Conservation (phyloP, 1,140 invertebrate species). For the Spodoptera litura region DNA sequence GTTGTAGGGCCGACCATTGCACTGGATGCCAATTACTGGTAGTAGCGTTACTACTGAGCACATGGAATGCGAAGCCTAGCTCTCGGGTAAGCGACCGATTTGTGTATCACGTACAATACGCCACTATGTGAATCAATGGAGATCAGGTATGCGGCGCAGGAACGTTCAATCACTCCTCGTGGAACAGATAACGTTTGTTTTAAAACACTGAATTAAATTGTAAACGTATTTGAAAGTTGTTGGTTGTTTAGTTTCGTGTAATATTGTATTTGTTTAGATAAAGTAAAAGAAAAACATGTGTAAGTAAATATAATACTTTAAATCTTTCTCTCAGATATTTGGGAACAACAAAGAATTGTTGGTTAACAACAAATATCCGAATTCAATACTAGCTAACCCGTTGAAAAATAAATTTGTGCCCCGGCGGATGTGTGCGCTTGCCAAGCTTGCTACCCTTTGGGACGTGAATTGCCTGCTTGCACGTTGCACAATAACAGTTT, state of each 20-base stretch:
- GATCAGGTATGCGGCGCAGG: slow-evolving; percentile 34
- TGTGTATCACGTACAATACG: slow-evolving; percentile 53
- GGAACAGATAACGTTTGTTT: slow-evolving; percentile 29
- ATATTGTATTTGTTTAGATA: too few relatives aligned
- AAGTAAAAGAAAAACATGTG: background rate
- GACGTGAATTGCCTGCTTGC: slow-evolving; percentile 39
- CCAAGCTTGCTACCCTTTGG: slow-evolving; percentile 42
- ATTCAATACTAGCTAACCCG: slow-evolving; percentile 44
- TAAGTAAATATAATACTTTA: slow-evolving; percentile 19
- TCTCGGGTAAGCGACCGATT: slow-evolving; percentile 63
- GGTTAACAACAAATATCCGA: slow-evolving; percentile 47
- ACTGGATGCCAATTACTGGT: slow-evolving; percentile 81
- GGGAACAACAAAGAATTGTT: slow-evolving; percentile 40
- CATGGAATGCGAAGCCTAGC: slow-evolving; percentile 67
- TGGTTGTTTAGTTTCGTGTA: too few relatives aligned
- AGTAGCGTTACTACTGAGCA: slow-evolving; percentile 69
- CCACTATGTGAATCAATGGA: slow-evolving; percentile 45
- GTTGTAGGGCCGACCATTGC: slow-evolving; percentile 65
- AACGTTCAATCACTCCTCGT: slow-evolving; percentile 28
- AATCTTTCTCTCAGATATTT: slow-evolving; percentile 36
- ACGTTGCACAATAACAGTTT: slow-evolving; percentile 47
- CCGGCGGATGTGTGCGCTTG: slow-evolving; percentile 44
- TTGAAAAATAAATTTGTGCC: slow-evolving; percentile 42
- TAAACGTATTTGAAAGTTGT: background rate
- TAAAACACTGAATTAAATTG: slow-evolving; percentile 24